Percentiles rank a stretch among this genome's conserved stretches.
Conservation (phyloP, 2,113 vertebrate species). For the Narcine bancroftii region DNA sequence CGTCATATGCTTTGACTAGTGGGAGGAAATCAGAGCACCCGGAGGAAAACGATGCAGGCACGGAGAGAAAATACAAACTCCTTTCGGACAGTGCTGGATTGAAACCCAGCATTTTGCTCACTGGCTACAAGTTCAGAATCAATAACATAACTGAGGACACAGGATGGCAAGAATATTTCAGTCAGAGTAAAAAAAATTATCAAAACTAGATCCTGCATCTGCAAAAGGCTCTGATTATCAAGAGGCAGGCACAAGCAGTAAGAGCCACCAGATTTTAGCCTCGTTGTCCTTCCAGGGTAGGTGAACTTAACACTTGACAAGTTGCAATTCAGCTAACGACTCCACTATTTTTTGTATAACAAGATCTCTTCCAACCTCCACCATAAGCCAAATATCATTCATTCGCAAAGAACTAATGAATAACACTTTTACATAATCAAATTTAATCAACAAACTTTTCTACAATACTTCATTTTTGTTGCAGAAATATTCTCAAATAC, state of each 20-base stretch:
- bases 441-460: neutral
- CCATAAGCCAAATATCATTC: neutral
- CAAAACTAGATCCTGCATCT: neutral
- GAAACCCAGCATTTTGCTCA: neutral
- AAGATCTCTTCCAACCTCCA: neutral
- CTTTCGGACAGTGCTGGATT: too few species aligned
- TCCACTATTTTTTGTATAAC: neutral
- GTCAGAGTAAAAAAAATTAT: neutral
- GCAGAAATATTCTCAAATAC: neutral
- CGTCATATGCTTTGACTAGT: too few species aligned
- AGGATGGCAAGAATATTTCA: conserved; percentile 12
- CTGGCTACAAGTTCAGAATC: conserved; percentile 10
- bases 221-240: conserved; percentile 11
- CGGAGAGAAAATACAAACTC: too few species aligned
- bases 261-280: neutral
- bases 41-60: too few species aligned
- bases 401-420: neutral
- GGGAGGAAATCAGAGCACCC: too few species aligned
- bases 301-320: neutral
- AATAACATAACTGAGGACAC: conserved; percentile 10
- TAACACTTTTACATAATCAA: neutral
- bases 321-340: neutral
- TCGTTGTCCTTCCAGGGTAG: neutral
- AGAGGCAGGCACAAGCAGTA: neutral
- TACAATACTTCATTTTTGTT: neutral